Percentiles rank a stretch among this genome's conserved stretches.
phyloP scores from a whole-genome alignment of 2,113 vertebrate species.

The Cyanocitta stelleri region DNA sequence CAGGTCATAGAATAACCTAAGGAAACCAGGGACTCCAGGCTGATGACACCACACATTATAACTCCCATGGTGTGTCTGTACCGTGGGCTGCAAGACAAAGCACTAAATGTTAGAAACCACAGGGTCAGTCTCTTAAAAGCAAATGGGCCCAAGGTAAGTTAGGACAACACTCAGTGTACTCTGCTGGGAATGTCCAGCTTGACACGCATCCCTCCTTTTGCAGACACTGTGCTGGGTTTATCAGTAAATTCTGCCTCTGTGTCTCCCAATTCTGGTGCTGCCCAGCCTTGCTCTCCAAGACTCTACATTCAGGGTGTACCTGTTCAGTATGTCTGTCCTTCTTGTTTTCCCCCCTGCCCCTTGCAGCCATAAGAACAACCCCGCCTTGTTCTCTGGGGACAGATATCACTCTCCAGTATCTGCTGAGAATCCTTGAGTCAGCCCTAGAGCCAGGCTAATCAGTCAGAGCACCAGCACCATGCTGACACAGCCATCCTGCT shows the following conservation, averaged over 20 bases:
- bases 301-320: neutral
- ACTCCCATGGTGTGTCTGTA: neutral
- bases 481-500: neutral
- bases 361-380: neutral
- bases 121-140: neutral
- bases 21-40: neutral
- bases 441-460: neutral
- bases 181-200: neutral
- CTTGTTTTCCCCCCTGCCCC: neutral
- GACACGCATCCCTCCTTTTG: neutral
- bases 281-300: neutral
- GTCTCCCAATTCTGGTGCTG: neutral
- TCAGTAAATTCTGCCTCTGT: neutral
- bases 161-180: neutral
- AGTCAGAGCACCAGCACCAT: neutral
- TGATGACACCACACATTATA: fast-evolving
- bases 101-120: neutral
- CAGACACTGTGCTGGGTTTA: neutral
- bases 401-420: neutral
- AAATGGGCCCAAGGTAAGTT: neutral
- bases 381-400: neutral
- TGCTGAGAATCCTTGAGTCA: neutral
- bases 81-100: neutral
- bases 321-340: neutral
- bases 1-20: neutral